Conservation (phyloP, 1,140 invertebrate genomes). For the Hetaerina americana region DNA sequence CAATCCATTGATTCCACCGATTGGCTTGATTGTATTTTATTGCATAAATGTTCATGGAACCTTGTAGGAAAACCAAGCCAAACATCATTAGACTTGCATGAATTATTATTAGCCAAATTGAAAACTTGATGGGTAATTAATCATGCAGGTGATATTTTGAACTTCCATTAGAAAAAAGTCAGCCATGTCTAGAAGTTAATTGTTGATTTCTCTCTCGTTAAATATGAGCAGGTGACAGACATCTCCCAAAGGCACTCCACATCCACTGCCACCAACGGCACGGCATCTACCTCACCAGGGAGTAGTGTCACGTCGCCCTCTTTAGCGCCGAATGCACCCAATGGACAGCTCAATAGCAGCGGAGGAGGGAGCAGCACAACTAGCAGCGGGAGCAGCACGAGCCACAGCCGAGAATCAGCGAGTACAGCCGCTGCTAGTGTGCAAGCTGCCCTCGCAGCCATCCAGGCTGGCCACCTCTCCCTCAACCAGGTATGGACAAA, state of each 20-base stretch:
- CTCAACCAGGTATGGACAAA: constrained; percentile 30
- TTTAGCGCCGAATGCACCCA: neutral
- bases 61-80: no score
- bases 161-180: no score
- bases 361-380: neutral
- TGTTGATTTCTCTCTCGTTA: no score
- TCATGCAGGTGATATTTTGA: no score
- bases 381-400: neutral
- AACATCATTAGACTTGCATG: no score
- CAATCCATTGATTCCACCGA: no score
- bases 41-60: no score
- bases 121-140: no score
- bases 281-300: neutral
- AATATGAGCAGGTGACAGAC: neutral
- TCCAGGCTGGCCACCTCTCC: constrained; percentile 48
- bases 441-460: constrained; percentile 43
- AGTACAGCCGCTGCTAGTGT: constrained; percentile 13
- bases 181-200: no score
- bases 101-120: no score
- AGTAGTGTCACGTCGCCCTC: neutral
- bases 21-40: no score
- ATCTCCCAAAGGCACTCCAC: neutral
- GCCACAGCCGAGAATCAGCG: neutral
- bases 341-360: neutral
- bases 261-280: neutral